A percentile compares a stretch with the other conserved stretches of the same genome.
Evolutionary conservation across 2,113 vertebrate species (phyloP).

Genomic region (Oncorhynchus nerka): DNA sequence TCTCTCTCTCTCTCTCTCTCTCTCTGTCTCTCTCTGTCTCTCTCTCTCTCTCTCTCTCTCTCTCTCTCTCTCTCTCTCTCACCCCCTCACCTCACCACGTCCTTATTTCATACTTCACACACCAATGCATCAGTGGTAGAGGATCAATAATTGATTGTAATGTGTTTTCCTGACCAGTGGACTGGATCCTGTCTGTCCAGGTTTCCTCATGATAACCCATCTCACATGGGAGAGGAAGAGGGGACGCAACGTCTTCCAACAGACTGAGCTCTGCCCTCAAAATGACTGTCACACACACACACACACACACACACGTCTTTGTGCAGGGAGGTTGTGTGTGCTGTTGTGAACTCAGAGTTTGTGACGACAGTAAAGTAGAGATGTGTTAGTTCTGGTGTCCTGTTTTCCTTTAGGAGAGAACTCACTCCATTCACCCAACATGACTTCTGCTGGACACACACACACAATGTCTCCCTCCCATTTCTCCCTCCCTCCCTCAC

Average conservation of each 20-base stretch:
- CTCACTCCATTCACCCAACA: slow-evolving; percentile 37
- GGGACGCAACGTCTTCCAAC: slow-evolving; percentile 54
- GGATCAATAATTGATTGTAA: slow-evolving; percentile 68
- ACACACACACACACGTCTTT: background rate
- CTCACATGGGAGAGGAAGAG: slow-evolving; percentile 15
- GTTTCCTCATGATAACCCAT: slow-evolving; percentile 37
- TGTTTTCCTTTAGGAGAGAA: slow-evolving; percentile 46
- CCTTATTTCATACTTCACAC: slow-evolving; percentile 53
- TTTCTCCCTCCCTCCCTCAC: no score
- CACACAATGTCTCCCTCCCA: no score
- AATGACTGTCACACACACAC: slow-evolving; percentile 36
- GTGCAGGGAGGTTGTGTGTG: slow-evolving; percentile 35
- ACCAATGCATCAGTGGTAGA: slow-evolving; percentile 45
- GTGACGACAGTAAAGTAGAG: slow-evolving; percentile 62
- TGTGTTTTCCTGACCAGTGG: slow-evolving; percentile 41
- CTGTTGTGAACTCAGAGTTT: slow-evolving; percentile 54
- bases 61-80: no score
- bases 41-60: no score
- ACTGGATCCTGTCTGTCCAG: slow-evolving; percentile 44
- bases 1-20: no score
- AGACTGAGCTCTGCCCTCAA: slow-evolving; percentile 58
- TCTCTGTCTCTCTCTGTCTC: no score
- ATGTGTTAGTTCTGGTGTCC: slow-evolving; percentile 69
- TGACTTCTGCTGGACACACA: background rate
- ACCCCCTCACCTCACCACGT: slow-evolving; percentile 8